These are phyloP conservation scores for Clistopyga incitator DNA, from an alignment of 2,888 invertebrate species.

Conservation along the genomic window DNA sequence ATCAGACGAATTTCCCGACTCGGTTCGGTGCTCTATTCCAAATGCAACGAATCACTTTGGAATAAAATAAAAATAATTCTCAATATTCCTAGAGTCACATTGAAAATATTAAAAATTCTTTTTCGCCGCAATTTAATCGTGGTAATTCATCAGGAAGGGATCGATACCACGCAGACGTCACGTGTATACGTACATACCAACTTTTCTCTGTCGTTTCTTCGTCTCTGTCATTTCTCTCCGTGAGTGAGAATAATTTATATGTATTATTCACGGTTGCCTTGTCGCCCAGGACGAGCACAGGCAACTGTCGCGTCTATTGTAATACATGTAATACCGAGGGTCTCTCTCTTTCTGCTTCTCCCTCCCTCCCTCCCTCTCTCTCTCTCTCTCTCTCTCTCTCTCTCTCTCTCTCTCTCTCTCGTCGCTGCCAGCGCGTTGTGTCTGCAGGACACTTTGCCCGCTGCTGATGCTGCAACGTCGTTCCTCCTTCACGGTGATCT, in stretches of 20 bases:
- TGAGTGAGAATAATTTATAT: slow-evolving; percentile 75
- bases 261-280: slow-evolving; percentile 79
- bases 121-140: slow-evolving; percentile 35
- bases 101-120: not conserved
- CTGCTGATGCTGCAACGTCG: slow-evolving; percentile 36
- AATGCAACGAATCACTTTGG: not conserved
- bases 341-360: no score
- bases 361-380: no score
- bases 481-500: slow-evolving; percentile 73
- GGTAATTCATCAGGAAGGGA: slow-evolving; percentile 47
- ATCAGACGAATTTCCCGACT: not conserved
- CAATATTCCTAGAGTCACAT: not conserved
- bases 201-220: slow-evolving; percentile 55
- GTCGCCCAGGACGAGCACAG: slow-evolving; percentile 67
- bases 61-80: not conserved
- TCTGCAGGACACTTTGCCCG: slow-evolving; percentile 49
- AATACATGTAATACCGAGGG: slow-evolving; percentile 64
- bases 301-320: slow-evolving; percentile 72
- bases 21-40: not conserved
- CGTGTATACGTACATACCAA: slow-evolving; percentile 32
- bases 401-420: slow-evolving; percentile 42
- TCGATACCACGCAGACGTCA: slow-evolving; percentile 53
- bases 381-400: slow-evolving; percentile 44
- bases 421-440: slow-evolving; percentile 28
- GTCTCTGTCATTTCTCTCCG: slow-evolving; percentile 54